These are phyloP conservation scores for Epizoanthus scotinus DNA, from an alignment of 92 coral and sea anemone genomes.

Conservation along the genomic window DNA sequence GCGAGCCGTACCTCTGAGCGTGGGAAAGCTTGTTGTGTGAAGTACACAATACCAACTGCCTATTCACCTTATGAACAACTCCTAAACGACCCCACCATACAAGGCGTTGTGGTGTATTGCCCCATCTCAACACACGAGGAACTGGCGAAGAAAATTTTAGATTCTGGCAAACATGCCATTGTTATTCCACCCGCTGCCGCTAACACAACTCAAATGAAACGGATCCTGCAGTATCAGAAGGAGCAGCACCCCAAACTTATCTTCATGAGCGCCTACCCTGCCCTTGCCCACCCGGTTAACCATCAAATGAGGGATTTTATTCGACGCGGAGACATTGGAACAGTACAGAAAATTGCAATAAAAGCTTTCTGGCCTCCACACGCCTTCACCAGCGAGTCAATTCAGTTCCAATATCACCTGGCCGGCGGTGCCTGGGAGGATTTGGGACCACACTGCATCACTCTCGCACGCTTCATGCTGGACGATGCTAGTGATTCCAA, in stretches of 20 bases:
- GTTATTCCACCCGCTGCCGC: slow-evolving; percentile 12
- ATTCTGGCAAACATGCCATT: slow-evolving; percentile 9
- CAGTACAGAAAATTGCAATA: background rate
- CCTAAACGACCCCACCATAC: background rate
- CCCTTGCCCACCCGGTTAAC: slow-evolving; percentile 22
- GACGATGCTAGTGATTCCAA: background rate
- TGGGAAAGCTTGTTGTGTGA: background rate
- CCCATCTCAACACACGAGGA: slow-evolving; percentile 18
- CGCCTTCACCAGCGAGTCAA: slow-evolving; percentile 22
- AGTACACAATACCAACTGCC: background rate
- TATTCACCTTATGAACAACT: slow-evolving; percentile 5
- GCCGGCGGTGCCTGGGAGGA: slow-evolving; percentile 29
- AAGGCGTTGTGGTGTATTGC: slow-evolving; percentile 9
- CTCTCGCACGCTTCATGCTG: slow-evolving; percentile 11
- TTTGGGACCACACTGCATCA: slow-evolving; percentile 8
- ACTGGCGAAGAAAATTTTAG: background rate
- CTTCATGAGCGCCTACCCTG: slow-evolving; percentile 17
- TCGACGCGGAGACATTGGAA: slow-evolving; percentile 20
- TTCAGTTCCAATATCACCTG: slow-evolving; percentile 19
- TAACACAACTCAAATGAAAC: background rate
- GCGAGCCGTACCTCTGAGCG: slow-evolving; percentile 13
- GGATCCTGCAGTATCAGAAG: background rate
- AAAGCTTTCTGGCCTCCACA: slow-evolving; percentile 31
- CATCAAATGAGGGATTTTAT: slow-evolving; percentile 9
- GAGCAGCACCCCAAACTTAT: background rate